Percentiles rank a stretch among this genome's conserved stretches.
These are phyloP conservation scores for Marmota monax DNA, from an alignment of 2,113 vertebrate genomes.

Conservation along the genomic window DNA sequence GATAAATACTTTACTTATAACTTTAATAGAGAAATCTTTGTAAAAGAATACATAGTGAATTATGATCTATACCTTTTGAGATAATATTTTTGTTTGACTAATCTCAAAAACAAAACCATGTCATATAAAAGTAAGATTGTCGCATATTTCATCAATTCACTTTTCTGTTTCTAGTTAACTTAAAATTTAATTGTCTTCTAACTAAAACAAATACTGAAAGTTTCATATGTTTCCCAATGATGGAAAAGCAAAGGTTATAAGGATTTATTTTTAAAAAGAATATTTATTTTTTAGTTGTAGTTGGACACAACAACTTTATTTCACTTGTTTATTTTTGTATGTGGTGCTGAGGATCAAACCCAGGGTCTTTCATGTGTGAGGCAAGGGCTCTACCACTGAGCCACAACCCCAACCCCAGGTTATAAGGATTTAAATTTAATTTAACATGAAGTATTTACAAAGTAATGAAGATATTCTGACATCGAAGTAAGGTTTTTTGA, in stretches of 20 bases:
- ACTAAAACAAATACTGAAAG: constrained; percentile 20
- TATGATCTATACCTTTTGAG: background rate
- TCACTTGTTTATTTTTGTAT: no score
- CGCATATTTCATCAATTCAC: background rate
- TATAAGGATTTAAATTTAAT: background rate
- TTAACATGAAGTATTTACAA: constrained; percentile 66
- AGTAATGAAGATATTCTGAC: background rate
- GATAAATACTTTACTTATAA: constrained; percentile 16
- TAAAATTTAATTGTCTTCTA: background rate
- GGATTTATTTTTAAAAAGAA: background rate
- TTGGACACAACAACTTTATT: no score
- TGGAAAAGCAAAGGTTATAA: constrained; percentile 44
- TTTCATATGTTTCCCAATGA: background rate
- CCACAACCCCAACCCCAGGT: background rate
- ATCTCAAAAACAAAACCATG: constrained; percentile 54
- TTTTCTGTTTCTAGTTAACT: background rate
- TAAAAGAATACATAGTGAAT: background rate
- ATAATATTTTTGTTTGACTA: background rate
- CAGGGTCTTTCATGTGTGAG: no score
- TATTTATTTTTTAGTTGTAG: no score
- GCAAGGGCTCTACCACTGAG: no score
- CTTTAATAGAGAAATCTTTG: background rate
- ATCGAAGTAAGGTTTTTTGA: background rate
- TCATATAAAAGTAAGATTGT: background rate
- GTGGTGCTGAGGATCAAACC: no score